These are phyloP conservation scores for Hassar affinis DNA, from an alignment of 2,113 vertebrate species.

Conservation along the genomic window DNA sequence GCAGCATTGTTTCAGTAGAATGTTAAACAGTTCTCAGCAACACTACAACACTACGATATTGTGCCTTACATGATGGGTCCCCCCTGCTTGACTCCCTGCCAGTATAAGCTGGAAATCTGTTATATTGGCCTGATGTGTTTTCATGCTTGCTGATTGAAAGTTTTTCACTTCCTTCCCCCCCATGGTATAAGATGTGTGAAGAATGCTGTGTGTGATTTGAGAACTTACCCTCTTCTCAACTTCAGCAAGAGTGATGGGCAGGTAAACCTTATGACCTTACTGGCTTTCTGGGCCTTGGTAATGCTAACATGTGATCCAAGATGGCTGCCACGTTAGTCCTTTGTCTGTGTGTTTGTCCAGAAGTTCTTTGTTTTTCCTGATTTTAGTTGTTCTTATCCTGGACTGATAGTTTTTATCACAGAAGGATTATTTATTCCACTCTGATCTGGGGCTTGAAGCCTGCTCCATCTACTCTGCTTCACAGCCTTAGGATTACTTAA, in stretches of 20 bases:
- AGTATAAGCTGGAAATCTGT: slow-evolving; percentile 15
- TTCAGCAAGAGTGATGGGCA: neutral
- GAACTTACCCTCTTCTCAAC: neutral
- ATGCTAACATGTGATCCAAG: too few relatives aligned
- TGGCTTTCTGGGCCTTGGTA: too few relatives aligned
- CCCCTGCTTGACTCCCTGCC: neutral
- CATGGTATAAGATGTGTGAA: neutral
- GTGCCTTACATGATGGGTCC: neutral
- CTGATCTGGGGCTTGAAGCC: too few relatives aligned
- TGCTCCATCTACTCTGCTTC: too few relatives aligned
- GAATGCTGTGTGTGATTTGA: neutral
- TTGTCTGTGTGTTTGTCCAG: too few relatives aligned
- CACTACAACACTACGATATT: neutral
- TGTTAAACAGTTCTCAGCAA: slow-evolving; percentile 28
- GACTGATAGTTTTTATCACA: too few relatives aligned
- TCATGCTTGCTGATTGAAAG: slow-evolving; percentile 25
- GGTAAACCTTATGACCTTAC: too few relatives aligned
- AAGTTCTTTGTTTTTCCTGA: too few relatives aligned
- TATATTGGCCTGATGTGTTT: slow-evolving; percentile 33
- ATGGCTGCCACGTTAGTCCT: too few relatives aligned
- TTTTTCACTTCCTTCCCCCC: slow-evolving; percentile 27
- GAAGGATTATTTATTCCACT: too few relatives aligned
- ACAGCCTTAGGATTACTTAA: too few relatives aligned
- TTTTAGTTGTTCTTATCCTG: too few relatives aligned
- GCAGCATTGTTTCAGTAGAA: neutral